These are phyloP conservation scores for Theonella swinhoei DNA, from an alignment of 37 sponge, comb jelly and placozoan genomes.

Conservation along the genomic window DNA sequence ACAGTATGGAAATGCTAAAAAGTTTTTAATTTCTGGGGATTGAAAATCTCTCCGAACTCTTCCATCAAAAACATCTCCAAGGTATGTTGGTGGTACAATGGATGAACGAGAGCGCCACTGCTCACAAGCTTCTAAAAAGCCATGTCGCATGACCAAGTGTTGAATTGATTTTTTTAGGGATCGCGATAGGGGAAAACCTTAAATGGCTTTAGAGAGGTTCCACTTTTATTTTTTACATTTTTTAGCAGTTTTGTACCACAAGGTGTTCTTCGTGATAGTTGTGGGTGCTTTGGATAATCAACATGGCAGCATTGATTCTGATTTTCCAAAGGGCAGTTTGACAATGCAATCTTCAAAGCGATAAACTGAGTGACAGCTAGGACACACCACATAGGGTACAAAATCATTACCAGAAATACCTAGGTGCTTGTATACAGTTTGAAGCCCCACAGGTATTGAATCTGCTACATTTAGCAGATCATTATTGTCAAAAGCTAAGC, in stretches of 20 bases:
- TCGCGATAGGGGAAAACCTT: slow-evolving; percentile 36
- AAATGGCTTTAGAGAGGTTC: slow-evolving; percentile 10
- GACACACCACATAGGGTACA: slow-evolving; percentile 54
- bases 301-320: slow-evolving; percentile 45
- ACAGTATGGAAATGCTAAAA: slow-evolving; percentile 28
- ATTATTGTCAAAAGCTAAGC: slow-evolving; percentile 17
- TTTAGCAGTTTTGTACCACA: slow-evolving; percentile 42
- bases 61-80: slow-evolving; percentile 66
- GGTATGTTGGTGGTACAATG: background rate
- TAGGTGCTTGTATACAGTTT: background rate
- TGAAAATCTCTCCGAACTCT: slow-evolving; percentile 41
- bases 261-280: background rate
- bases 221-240: background rate
- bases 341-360: slow-evolving; percentile 34
- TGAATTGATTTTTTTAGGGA: slow-evolving; percentile 6
- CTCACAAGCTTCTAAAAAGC: slow-evolving; percentile 30
- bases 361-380: slow-evolving; percentile 58
- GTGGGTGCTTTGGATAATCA: slow-evolving; percentile 56
- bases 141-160: slow-evolving; percentile 9
- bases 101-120: slow-evolving; percentile 29
- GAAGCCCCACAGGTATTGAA: background rate
- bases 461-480: background rate
- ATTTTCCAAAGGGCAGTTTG: background rate
- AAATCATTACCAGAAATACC: background rate
- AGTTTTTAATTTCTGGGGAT: background rate